phyloP scores from a whole-genome alignment of 1,140 invertebrate species.

The Parapsyche elsis region DNA sequence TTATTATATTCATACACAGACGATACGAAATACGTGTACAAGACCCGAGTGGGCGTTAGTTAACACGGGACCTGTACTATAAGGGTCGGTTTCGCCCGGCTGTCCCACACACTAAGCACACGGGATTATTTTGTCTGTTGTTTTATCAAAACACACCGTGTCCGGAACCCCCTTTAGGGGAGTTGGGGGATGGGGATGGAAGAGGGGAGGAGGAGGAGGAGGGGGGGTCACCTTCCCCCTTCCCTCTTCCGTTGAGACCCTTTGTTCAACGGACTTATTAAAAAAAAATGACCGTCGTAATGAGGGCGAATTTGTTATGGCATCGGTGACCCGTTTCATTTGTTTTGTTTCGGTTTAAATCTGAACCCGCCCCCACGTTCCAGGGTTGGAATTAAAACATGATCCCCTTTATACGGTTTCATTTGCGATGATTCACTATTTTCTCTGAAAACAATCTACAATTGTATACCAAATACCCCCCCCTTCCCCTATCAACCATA shows the following conservation, averaged over 20 bases:
- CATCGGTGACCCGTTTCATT: conserved; percentile 50
- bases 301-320: conserved; percentile 53
- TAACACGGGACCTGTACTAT: background rate
- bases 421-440: conserved; percentile 25
- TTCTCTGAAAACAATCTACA: background rate
- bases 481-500: background rate
- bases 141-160: conserved; percentile 46
- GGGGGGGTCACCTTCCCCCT: background rate
- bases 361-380: conserved; percentile 8
- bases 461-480: background rate
- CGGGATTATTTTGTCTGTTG: conserved; percentile 54
- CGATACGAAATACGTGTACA: too few species aligned
- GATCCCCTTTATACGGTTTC: conserved; percentile 36
- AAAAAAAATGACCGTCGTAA: conserved; percentile 54
- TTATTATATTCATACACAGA: too few species aligned
- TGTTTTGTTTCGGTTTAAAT: conserved; percentile 41
- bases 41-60: too few species aligned
- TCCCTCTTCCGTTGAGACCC: conserved; percentile 30
- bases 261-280: conserved; percentile 48
- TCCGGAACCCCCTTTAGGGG: background rate
- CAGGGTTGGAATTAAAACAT: conserved; percentile 41
- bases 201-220: background rate
- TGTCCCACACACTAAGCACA: conserved; percentile 39
- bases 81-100: background rate
- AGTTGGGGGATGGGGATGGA: background rate